Evolutionary conservation across 92 coral and sea anemone genomes (phyloP).

Genomic region (Phenganax subtilis): DNA sequence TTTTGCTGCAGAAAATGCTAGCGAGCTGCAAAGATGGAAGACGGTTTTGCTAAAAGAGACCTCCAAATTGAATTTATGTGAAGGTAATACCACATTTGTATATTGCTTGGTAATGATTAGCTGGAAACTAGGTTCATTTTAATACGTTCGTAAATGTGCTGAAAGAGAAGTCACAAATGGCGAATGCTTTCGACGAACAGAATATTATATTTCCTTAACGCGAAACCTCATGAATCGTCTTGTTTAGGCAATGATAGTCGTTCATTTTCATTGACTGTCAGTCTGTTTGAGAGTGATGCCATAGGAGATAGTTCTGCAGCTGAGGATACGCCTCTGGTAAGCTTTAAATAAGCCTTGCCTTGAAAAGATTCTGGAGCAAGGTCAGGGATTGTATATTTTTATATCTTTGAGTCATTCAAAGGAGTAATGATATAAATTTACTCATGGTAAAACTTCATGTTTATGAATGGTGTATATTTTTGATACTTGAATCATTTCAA

Average conservation of each 20-base stretch:
- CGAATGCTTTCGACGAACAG: background rate
- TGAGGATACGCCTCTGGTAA: conserved; percentile 30
- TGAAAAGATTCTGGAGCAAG: too few relatives aligned
- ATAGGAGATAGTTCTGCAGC: conserved; percentile 28
- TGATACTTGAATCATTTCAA: background rate
- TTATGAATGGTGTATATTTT: too few relatives aligned
- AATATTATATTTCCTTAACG: background rate
- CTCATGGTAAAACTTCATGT: too few relatives aligned
- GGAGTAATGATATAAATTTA: too few relatives aligned
- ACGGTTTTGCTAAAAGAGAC: conserved; percentile 72
- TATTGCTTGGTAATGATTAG: background rate
- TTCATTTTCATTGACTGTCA: conserved; percentile 24
- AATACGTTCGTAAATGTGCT: too few relatives aligned
- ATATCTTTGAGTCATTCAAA: too few relatives aligned
- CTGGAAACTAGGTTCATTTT: background rate
- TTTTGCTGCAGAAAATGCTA: conserved; percentile 83
- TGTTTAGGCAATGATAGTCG: conserved; percentile 18
- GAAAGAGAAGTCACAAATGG: too few relatives aligned
- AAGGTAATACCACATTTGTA: background rate
- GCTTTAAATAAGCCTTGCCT: background rate
- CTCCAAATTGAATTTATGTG: background rate
- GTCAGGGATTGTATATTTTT: too few relatives aligned
- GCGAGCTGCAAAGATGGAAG: conserved; percentile 86
- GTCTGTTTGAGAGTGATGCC: conserved; percentile 13
- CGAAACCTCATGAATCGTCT: background rate